Evolutionary conservation across 2,113 vertebrate species (phyloP), one percentile per base, ranked within the genome.

Genomic region (Phyllostomus discolor): DNA sequence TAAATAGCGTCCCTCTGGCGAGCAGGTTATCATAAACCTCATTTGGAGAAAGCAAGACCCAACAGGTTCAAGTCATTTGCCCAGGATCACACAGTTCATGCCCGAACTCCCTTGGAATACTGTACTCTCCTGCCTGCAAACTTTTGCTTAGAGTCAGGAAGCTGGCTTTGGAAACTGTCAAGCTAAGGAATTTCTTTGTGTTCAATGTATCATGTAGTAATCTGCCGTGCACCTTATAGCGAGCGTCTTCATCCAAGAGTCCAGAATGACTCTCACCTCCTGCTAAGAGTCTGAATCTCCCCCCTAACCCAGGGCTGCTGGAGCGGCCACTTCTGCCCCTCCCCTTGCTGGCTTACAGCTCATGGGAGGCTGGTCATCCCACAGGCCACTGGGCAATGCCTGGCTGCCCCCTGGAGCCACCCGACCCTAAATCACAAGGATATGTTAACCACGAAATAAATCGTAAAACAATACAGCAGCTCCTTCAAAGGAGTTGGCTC

Each of bases 401-500:
- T 83, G 76, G 50, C 90, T 96, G 52, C 54, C 91, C 54, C 6
- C 85, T 69, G 67, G 88, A 94, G 59, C 76, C 85, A 70, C 76
- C 52, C 7, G 10, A 24, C 67, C 62, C 54, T 57, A 72, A 91
- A 92, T 78, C 87, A 95, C 72, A 90, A 90, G 81, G 64, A 66
- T 76, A 87, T 9, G 57, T 14, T n/a, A 95, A 95, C 96, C 72
- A 2, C 92, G 82, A 57, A 76, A 57, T 92, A 94, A 94, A 81
- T 57, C 38, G 62, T 78, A 43, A 93, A 82, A 66, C 59, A 57
- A 88, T 12, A 43, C 10, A 86, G 62, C 66, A 82, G 78, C 59
- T 78, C 48, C 59, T 86, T 22, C 73, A 11, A 64, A 90, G 59
- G 35, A 92, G 69, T 22, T 33, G 52, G 81, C 62, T 75, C 62